phyloP scores from a whole-genome alignment of 2,113 vertebrate species.

The Stigmatopora argus region DNA sequence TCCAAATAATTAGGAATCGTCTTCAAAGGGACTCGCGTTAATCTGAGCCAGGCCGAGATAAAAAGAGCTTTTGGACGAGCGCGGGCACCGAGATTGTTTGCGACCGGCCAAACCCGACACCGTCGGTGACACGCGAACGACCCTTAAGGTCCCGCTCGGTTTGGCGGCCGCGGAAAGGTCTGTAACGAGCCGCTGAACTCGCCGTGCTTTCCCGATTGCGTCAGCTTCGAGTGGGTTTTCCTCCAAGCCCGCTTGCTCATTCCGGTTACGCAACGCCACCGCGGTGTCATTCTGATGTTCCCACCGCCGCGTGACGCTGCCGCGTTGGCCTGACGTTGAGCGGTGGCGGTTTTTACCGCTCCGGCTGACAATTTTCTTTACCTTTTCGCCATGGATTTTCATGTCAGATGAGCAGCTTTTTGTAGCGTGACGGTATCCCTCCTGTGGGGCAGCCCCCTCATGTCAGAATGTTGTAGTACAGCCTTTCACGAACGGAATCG shows the following conservation, averaged over 20 bases:
- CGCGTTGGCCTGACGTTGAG: constrained; percentile 38
- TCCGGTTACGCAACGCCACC: constrained; percentile 53
- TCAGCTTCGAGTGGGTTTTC: constrained; percentile 41
- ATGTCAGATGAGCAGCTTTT: constrained; percentile 57
- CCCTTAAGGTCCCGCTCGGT: constrained; percentile 52
- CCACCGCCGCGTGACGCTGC: constrained; percentile 50
- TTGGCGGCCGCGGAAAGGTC: constrained; percentile 36
- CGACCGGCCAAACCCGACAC: constrained; percentile 17
- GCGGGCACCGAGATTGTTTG: constrained; percentile 28
- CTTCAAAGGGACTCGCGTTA: constrained; percentile 3
- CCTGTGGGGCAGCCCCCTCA: constrained; percentile 49
- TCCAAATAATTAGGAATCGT: constrained; percentile 3
- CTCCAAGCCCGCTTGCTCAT: constrained; percentile 39
- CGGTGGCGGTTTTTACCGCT: constrained; percentile 46
- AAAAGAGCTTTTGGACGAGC: constrained; percentile 11
- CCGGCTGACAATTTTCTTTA: background rate
- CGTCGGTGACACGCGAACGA: constrained; percentile 53
- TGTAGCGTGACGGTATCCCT: constrained; percentile 55
- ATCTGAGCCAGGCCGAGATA: background rate
- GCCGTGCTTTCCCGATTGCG: constrained; percentile 27
- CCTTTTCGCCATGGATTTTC: background rate
- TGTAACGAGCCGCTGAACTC: constrained; percentile 14
- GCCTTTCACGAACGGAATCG: background rate
- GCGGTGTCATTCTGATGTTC: constrained; percentile 52
- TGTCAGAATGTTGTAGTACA: constrained; percentile 60